Base-by-base conservation (phyloP, 2,888 invertebrate species). In the Mamestra brassicae region DNA sequence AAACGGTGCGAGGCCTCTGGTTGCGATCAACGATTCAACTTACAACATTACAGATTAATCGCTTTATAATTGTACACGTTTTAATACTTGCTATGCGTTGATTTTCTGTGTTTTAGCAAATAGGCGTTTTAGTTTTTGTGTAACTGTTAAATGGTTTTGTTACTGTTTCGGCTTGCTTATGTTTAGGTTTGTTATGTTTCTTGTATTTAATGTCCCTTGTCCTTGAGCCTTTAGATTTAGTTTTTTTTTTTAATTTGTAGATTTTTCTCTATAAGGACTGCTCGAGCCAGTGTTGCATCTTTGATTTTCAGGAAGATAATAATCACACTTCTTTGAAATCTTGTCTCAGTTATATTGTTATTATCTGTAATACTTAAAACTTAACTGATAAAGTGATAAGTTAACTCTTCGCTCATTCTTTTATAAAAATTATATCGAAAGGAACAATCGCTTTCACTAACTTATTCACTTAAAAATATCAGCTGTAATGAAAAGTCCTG, bases 1-100 rank as follows among this genome's bases (percentile, higher is more conserved):
- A 84, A 85, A 85, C 80, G 45, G 62, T 61, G 74, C 84, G 74
- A 80, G 84, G 86, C 77, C 80, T 85, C 80, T 63, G 45, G 74
- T 70, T 45, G 74, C 65, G 74, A 74, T 78, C 68, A 80, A 71
- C 71, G 74, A 80, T 80, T 77, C 71, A 83, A 71, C 72, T 75
- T 80, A 86, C 84, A 80, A 70, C 80, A 77, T 83, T 38, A 65
- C 73, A 74, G 74, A 85, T 84, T 86, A 83, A 83, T 84, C 85
- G 84, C 80, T 80, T 77, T 84, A 73, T 85, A 77, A 77, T 84
- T 77, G 81, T 81, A 77, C 68, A 58, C 62, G 71, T 77, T 84
- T 80, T 76, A 84, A 69, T 68, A 66, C 69, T 55, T 38, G 54
- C 58, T 15, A 79, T 83, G 47, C 69, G 84, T 80, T 78, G 80